phyloP scores from a whole-genome alignment of 2,113 vertebrate species.

The Bostrychus sinensis region DNA sequence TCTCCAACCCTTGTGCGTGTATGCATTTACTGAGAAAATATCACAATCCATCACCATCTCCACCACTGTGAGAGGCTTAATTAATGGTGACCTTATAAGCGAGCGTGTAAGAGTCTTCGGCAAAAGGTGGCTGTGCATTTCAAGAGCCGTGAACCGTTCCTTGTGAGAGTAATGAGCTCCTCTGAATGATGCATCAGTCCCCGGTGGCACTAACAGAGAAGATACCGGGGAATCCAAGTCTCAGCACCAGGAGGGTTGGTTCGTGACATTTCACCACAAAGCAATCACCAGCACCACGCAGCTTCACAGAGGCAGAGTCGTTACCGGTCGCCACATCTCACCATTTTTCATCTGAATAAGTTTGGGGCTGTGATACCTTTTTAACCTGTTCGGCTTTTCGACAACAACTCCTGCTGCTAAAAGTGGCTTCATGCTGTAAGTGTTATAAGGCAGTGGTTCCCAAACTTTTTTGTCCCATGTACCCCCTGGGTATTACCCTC shows the following conservation, averaged over 20 bases:
- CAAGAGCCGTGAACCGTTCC: slow-evolving; percentile 22
- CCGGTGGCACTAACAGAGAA: slow-evolving; percentile 23
- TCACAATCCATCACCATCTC: slow-evolving; percentile 57
- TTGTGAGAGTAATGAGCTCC: slow-evolving; percentile 65
- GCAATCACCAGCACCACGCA: slow-evolving; percentile 35
- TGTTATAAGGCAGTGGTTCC: too few species aligned
- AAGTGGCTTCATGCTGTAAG: too few species aligned
- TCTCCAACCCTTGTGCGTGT: slow-evolving; percentile 20
- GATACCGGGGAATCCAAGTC: slow-evolving; percentile 36
- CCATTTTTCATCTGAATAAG: neutral
- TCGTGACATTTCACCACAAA: slow-evolving; percentile 60
- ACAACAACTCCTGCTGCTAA: too few species aligned
- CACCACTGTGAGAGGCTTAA: slow-evolving; percentile 34
- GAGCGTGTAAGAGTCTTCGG: slow-evolving; percentile 24
- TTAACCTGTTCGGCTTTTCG: too few species aligned
- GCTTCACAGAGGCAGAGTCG: slow-evolving; percentile 7
- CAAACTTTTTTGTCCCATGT: too few species aligned
- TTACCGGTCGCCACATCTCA: neutral
- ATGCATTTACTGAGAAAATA: slow-evolving; percentile 46
- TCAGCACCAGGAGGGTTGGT: slow-evolving; percentile 33
- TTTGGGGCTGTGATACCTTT: too few species aligned
- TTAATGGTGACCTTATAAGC: slow-evolving; percentile 59
- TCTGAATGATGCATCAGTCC: slow-evolving; percentile 54
- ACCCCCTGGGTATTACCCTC: too few species aligned
- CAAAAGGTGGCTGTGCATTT: slow-evolving; percentile 14